Conservation (phyloP, 1,140 invertebrate genomes). For the Megalopta genalis region DNA sequence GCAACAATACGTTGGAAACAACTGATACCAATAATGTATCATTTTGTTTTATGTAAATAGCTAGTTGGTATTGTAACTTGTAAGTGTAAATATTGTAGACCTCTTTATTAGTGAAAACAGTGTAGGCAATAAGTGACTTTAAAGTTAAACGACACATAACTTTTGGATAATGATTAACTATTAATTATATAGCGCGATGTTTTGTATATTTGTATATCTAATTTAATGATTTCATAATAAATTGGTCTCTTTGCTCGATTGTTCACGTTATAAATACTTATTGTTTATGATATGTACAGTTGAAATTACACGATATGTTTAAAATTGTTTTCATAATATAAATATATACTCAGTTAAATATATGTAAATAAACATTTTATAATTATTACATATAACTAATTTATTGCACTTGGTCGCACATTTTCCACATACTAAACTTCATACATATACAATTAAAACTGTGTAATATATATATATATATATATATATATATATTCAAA, state of each 20-base stretch:
- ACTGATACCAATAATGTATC: constrained; percentile 51
- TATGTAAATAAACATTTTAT: constrained; percentile 75
- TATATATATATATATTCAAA: too few relatives aligned
- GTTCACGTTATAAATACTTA: constrained; percentile 60
- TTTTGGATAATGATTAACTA: constrained; percentile 53
- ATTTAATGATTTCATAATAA: constrained; percentile 64
- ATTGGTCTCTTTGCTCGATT: constrained; percentile 52
- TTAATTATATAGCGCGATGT: constrained; percentile 52
- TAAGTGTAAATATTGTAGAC: constrained; percentile 68
- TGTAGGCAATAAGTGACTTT: constrained; percentile 49
- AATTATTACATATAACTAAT: constrained; percentile 59
- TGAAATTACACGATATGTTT: constrained; percentile 66
- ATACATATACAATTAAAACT: constrained; percentile 5
- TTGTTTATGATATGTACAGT: constrained; percentile 70
- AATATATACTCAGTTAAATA: constrained; percentile 68
- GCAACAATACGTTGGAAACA: constrained; percentile 9
- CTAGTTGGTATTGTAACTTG: constrained; percentile 60
- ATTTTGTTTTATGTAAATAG: constrained; percentile 59
- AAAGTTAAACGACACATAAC: constrained; percentile 53
- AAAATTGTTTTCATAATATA: constrained; percentile 64
- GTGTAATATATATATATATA: too few relatives aligned
- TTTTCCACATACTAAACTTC: not conserved
- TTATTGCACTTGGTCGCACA: constrained; percentile 31
- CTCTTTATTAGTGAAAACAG: constrained; percentile 45
- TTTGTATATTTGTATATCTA: constrained; percentile 68